These are phyloP conservation scores for Panthera leo DNA, from an alignment of 2,113 vertebrate genomes.

Conservation along the genomic window DNA sequence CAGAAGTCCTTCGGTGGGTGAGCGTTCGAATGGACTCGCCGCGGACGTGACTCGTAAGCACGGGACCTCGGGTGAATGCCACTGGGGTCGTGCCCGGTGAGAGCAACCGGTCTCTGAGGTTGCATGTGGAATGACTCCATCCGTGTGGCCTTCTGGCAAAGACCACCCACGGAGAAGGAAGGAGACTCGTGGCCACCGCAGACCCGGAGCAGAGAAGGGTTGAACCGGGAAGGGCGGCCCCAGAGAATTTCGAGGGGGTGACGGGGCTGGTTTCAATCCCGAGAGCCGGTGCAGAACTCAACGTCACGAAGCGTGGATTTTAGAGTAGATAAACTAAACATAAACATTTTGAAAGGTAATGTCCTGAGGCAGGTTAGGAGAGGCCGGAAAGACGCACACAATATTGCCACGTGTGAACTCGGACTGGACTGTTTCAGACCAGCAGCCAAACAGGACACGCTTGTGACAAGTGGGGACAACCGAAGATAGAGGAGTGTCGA, in stretches of 20 bases:
- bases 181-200: neutral
- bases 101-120: neutral
- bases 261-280: neutral
- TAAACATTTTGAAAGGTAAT: neutral
- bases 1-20: neutral
- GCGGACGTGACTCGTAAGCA: accelerated
- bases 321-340: neutral
- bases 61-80: neutral
- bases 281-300: neutral
- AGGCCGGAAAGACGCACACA: neutral
- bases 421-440: neutral
- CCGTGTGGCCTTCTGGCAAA: neutral
- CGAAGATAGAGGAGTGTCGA: neutral
- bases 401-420: too few species aligned
- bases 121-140: neutral
- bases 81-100: neutral
- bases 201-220: too few species aligned
- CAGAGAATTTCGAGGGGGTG: neutral
- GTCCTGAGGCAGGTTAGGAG: neutral
- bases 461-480: neutral
- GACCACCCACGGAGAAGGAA: neutral
- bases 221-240: neutral
- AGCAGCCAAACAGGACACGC: neutral
- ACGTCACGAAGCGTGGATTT: neutral
- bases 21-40: accelerated